Evolutionary conservation across 2,797 vertebrate genomes (phyloP).

Genomic region (Enteromius treurensis): DNA sequence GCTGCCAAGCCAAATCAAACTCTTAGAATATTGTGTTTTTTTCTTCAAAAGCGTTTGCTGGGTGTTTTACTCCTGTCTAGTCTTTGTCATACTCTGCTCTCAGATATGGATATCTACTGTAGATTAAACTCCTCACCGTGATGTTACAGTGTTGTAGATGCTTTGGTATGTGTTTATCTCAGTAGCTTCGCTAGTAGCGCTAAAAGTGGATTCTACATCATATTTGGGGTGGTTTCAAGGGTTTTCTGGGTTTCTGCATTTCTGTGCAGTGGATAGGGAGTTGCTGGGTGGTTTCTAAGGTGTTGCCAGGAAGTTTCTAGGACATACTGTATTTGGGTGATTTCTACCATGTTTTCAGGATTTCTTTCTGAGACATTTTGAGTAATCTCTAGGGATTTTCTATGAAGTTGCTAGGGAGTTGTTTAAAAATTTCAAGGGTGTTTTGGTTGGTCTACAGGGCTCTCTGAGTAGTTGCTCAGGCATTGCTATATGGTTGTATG

Average conservation of each 20-base stretch:
- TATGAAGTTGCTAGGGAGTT: background rate
- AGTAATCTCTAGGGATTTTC: background rate
- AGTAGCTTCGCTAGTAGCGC: background rate
- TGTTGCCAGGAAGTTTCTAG: background rate
- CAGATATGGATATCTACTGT: background rate
- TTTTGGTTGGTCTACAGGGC: background rate
- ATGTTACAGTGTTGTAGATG: background rate
- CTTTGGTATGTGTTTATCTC: background rate
- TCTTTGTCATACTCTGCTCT: background rate
- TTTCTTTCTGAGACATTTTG: background rate
- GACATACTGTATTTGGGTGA: background rate
- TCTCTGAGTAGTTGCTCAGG: background rate
- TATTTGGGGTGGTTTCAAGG: background rate
- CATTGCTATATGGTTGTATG: background rate
- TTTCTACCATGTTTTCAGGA: background rate
- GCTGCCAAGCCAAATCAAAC: slow-evolving; percentile 12
- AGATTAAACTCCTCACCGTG: background rate
- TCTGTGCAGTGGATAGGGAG: background rate
- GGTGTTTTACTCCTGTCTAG: slow-evolving; percentile 1
- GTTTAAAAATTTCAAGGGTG: background rate
- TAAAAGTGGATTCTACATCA: background rate
- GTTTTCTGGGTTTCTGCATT: background rate
- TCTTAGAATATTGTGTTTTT: background rate
- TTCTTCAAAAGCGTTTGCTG: background rate
- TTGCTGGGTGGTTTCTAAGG: too few species aligned